phyloP scores from a whole-genome alignment of 1,140 invertebrate species.

The Drosophila sucinea region DNA sequence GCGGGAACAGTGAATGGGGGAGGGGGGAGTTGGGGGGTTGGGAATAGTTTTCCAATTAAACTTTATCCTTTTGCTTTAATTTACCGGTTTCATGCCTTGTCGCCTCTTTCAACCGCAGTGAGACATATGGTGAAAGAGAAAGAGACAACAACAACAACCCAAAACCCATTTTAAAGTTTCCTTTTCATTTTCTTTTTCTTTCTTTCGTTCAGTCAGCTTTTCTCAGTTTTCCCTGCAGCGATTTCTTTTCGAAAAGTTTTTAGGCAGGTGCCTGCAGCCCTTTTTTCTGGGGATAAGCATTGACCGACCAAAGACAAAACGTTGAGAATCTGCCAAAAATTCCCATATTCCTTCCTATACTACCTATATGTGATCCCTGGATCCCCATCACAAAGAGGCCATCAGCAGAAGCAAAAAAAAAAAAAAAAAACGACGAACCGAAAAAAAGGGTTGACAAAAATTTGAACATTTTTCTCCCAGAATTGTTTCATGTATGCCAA shows the following conservation, averaged over 20 bases:
- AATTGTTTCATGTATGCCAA: conserved; percentile 81
- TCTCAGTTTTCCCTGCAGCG: conserved; percentile 34
- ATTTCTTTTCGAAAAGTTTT: conserved; percentile 57
- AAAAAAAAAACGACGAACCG: conserved; percentile 32
- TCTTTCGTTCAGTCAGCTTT: conserved; percentile 34
- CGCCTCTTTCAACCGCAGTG: conserved; percentile 82
- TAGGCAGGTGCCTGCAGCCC: conserved; percentile 31
- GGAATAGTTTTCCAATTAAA: conserved; percentile 83
- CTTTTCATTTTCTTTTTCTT: conserved; percentile 39
- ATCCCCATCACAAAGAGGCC: background rate
- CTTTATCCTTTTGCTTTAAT: conserved; percentile 83
- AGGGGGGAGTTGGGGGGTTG: conserved; percentile 38
- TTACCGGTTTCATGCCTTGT: conserved; percentile 83
- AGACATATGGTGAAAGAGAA: conserved; percentile 8
- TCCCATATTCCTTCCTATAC: background rate
- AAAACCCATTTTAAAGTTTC: conserved; percentile 78
- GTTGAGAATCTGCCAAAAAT: conserved; percentile 4
- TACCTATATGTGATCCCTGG: conserved; percentile 33
- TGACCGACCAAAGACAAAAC: conserved; percentile 26
- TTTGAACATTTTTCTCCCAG: conserved; percentile 80
- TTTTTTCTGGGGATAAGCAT: conserved; percentile 43
- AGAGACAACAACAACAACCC: conserved; percentile 37
- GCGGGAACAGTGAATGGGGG: background rate
- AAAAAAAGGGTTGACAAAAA: conserved; percentile 54
- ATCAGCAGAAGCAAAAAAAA: conserved; percentile 7